Evolutionary conservation across 2,888 invertebrate genomes (phyloP), one percentile per base, ranked within the genome.

Genomic region (Toxonevra muliebris): DNA sequence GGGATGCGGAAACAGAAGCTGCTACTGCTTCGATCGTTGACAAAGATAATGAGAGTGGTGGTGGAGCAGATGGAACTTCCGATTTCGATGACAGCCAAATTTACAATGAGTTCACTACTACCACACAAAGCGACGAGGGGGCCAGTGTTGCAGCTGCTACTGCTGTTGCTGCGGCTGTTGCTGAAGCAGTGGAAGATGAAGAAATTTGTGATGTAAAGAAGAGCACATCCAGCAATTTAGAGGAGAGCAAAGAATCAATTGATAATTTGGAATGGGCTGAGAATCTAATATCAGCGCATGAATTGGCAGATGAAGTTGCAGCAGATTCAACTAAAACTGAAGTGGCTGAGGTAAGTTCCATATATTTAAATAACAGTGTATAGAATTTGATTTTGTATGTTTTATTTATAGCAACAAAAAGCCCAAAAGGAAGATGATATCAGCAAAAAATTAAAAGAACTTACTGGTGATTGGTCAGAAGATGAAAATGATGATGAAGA

Each of bases 391-490:
- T 19, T 43, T 19, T 50, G 19, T 66, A 55, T 68, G 17, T 30
- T 57, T 63, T 1, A 13, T 58, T 65, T 66, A 9, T 67, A 69
- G 12, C 50, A 73, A 71, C 57, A 69, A 64, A 65, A 72, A 59
- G 58, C 63, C 58, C 62, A 72, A 63, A 57, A 66, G 17, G 75
- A 77, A 17, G 84, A 84, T 66, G 82, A 82, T 65, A 82, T 84
- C 53, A 83, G 80, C 53, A 75, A 80, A 64, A 84, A 84, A 71
- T 74, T 84, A 42, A 83, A 83, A 54, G 80, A 83, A 70, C 72
- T 84, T 9, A 83, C 84, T 11, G 83, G 83, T 11, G 85, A 85
- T 75, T 85, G 85, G 85, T 77, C 80, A 1, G 85, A 85, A 62
- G 85, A 85, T 71, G 85, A 85, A 43, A 81, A 81, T 61, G 85